Evolutionary conservation across 2,797 vertebrate genomes (phyloP).

Genomic region (Acrossocheilus wenchowensis): DNA sequence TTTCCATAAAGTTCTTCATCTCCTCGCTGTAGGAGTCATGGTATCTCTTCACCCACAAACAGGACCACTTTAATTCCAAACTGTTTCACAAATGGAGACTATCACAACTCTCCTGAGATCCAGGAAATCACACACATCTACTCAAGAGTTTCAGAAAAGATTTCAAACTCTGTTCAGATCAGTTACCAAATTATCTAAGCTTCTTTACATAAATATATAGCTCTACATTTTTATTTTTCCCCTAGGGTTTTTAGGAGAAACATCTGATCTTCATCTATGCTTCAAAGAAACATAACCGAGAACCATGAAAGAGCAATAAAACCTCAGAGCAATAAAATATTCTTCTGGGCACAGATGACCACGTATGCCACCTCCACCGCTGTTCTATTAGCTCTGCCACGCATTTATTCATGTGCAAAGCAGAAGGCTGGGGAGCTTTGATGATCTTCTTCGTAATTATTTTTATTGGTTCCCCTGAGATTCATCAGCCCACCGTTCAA

Average conservation of each 20-base stretch:
- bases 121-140: neutral
- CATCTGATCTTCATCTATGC: neutral
- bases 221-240: neutral
- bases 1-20: neutral
- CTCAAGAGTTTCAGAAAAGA: neutral
- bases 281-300: constrained; percentile 13
- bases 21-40: neutral
- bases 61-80: neutral
- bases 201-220: neutral
- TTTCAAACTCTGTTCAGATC: neutral
- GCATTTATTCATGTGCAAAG: constrained; percentile 79
- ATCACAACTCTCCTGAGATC: neutral
- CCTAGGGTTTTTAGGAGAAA: neutral
- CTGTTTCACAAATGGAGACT: neutral
- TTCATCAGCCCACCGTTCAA: constrained; percentile 74
- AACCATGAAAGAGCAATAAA: constrained; percentile 3
- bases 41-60: neutral
- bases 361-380: constrained; percentile 63
- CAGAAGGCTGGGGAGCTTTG: constrained; percentile 78
- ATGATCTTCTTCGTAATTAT: constrained; percentile 84
- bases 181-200: neutral
- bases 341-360: constrained; percentile 58
- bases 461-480: constrained; percentile 82
- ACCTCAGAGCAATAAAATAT: constrained; percentile 11
- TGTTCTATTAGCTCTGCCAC: constrained; percentile 69